Percentiles rank a stretch among this genome's conserved stretches.
Evolutionary conservation across 2,888 invertebrate species (phyloP).

Genomic region (Drosophila affinis): DNA sequence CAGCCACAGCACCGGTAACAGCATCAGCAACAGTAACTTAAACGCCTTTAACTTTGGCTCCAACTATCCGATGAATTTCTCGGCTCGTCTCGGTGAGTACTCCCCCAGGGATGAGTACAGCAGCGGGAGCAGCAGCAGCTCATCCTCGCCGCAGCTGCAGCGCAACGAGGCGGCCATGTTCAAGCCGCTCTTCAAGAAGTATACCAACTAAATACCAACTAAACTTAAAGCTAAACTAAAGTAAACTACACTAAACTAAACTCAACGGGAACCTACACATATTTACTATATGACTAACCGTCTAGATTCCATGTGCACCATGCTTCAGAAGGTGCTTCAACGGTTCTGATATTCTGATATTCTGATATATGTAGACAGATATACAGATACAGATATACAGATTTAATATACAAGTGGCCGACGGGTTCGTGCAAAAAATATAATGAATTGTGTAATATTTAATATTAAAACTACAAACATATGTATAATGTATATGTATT

Average conservation of each 20-base stretch:
- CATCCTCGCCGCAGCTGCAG: conserved; percentile 72
- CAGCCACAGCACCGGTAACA: not conserved
- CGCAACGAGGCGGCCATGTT: conserved; percentile 85
- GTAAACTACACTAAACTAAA: not conserved
- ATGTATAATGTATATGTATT: conserved; percentile 27
- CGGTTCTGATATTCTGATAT: no score
- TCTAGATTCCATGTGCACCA: not conserved
- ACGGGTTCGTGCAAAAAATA: conserved; percentile 70
- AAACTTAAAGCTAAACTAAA: not conserved
- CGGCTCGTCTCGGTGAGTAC: conserved; percentile 77
- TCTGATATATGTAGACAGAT: no score
- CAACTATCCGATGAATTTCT: conserved; percentile 68
- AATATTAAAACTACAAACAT: conserved; percentile 16
- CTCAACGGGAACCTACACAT: not conserved
- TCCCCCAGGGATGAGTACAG: conserved; percentile 77
- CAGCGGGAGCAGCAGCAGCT: conserved; percentile 73
- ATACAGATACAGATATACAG: not conserved
- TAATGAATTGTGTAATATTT: conserved; percentile 73
- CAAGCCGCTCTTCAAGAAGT: conserved; percentile 96
- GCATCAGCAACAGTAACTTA: not conserved
- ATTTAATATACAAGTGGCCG: conserved; percentile 35
- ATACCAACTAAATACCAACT: conserved; percentile 50
- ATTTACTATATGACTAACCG: not conserved
- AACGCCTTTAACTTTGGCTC: conserved; percentile 44
- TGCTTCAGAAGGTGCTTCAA: not conserved